Conservation (phyloP, 2,113 vertebrate species). For the Otis tarda region DNA sequence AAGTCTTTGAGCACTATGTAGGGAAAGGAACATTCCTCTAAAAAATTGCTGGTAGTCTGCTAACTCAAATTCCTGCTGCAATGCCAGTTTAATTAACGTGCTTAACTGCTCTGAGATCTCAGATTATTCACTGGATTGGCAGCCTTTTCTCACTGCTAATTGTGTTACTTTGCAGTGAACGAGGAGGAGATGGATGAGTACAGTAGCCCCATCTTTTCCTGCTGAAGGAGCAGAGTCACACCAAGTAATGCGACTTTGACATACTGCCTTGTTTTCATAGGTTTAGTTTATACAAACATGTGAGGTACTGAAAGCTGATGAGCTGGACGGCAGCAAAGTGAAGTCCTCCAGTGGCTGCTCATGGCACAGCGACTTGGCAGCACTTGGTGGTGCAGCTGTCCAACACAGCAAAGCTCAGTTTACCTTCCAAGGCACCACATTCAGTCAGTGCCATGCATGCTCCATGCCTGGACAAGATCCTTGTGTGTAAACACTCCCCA, state of each 20-base stretch:
- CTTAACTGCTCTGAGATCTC: constrained; percentile 64
- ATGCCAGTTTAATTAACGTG: constrained; percentile 61
- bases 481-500: neutral
- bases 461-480: neutral
- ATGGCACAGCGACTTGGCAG: neutral
- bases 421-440: neutral
- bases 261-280: neutral
- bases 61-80: constrained; percentile 28
- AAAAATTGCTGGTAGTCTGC: neutral
- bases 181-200: constrained; percentile 44
- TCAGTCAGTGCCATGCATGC: neutral
- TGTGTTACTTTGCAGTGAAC: constrained; percentile 22
- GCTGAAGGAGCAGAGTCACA: constrained; percentile 27
- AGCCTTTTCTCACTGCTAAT: constrained; percentile 55
- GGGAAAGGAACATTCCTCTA: neutral
- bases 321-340: neutral
- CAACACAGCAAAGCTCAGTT: neutral
- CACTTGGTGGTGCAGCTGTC: neutral
- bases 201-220: constrained; percentile 25
- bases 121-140: constrained; percentile 60
- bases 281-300: neutral
- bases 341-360: neutral
- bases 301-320: neutral
- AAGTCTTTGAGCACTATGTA: neutral
- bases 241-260: constrained; percentile 60